Base-by-base conservation (phyloP, 2,113 vertebrate species). In the Octodon degus region DNA sequence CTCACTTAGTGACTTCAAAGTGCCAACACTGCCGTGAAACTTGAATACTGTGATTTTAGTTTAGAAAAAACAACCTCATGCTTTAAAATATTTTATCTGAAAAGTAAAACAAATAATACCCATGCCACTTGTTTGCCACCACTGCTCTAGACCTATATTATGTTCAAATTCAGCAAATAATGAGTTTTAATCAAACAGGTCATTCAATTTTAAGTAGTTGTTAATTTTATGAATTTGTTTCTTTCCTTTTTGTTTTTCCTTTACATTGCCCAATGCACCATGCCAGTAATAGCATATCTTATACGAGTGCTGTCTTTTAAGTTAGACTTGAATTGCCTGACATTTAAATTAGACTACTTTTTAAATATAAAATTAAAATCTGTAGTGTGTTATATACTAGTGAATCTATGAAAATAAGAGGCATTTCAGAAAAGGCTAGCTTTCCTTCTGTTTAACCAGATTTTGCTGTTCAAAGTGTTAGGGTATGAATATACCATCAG, bases 201-300 rank as follows among this genome's bases (percentile, higher is more conserved):
- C 24, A 84, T 37, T 94, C 79, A 82, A 62, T 68, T 90, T 79
- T 30, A 87, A 76, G 62, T 3, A 95, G 53, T 32, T 76, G 58
- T 90, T 92, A 62, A 92, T 72, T 94, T 95, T 25, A 58, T 55
- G 9, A 81, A 95, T 34, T 80, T 95, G 20, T 74, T 65, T 43
- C 68, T 89, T 91, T 70, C 7, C 58, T 58, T 92, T 58, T 68
- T 60, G 5, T 84, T 60, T 3, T 86, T 43, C 43, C 20, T 37
- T 77, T 79, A 12, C 30, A 1, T 62, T 76, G 65, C 16, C 63
- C 55, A 74, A 80, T 84, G 2, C n/a, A 53, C 16, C 5, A 47
- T 47, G 4, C 12, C 20, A 86, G 12, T 19, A 43, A 11, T 19
- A 8, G 3, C 11, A 43, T 12, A 27, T n/a, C 7, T 85, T 90